These are phyloP conservation scores for Parthenolecanium corni DNA, from an alignment of 2,888 invertebrate genomes.

Conservation along the genomic window DNA sequence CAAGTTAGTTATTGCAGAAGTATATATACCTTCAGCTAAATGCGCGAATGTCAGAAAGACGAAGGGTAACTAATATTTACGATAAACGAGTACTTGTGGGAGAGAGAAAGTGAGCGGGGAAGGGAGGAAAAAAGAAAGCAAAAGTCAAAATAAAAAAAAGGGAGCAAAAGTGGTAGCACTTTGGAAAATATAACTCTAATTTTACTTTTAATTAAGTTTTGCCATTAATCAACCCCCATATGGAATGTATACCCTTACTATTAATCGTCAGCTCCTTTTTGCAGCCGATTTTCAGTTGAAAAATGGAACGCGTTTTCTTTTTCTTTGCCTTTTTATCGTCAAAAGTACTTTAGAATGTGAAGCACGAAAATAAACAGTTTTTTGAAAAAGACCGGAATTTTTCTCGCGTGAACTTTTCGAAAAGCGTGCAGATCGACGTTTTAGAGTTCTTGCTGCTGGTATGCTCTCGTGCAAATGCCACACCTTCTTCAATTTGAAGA, in stretches of 20 bases:
- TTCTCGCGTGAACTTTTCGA: neutral
- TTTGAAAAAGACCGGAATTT: neutral
- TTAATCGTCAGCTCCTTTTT: conserved; percentile 15
- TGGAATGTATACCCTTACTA: conserved; percentile 17
- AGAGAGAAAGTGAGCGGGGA: too few relatives aligned
- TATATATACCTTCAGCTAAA: conserved; percentile 6
- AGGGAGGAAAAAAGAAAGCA: too few relatives aligned
- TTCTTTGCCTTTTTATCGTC: neutral
- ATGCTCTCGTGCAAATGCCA: too few relatives aligned
- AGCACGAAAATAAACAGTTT: neutral
- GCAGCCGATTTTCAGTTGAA: conserved; percentile 8
- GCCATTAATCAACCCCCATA: conserved; percentile 25
- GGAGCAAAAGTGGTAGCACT: conserved; percentile 15
- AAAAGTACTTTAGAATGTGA: neutral
- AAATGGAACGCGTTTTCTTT: conserved; percentile 6
- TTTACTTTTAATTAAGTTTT: conserved; percentile 25
- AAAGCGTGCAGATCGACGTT: neutral
- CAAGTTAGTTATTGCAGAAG: conserved; percentile 9
- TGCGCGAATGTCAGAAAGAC: conserved; percentile 17
- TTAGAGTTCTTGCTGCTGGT: too few relatives aligned
- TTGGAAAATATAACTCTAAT: conserved; percentile 25
- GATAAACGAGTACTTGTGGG: conserved; percentile 7
- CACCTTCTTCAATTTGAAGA: too few relatives aligned
- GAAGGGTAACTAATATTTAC: conserved; percentile 26
- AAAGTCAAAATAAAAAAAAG: too few relatives aligned